A percentile compares a stretch with the other conserved stretches of the same genome.
Evolutionary conservation across 2,888 invertebrate species (phyloP).

Genomic region (Priocnemis perturbator): DNA sequence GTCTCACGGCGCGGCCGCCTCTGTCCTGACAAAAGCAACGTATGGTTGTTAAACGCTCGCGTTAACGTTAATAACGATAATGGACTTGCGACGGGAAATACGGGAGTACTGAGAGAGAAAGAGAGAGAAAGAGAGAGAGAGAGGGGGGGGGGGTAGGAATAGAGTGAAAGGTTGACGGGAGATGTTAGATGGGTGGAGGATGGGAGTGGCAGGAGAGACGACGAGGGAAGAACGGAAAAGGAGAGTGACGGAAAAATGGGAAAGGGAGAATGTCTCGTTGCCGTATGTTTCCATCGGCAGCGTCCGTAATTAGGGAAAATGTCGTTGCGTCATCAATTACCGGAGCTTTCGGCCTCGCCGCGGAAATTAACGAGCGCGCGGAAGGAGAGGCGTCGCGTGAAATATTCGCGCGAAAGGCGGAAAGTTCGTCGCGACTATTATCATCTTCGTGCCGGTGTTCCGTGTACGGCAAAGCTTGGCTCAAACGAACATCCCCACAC

Average conservation of each 20-base stretch:
- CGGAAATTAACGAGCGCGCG: conserved; percentile 48
- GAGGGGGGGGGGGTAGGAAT: not conserved
- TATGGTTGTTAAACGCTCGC: conserved; percentile 53
- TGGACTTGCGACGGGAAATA: conserved; percentile 40
- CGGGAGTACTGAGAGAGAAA: conserved; percentile 4
- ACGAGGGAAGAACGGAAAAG: not conserved
- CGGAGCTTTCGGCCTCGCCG: conserved; percentile 35
- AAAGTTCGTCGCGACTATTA: conserved; percentile 34
- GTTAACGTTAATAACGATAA: conserved; percentile 61
- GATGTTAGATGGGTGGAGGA: not conserved
- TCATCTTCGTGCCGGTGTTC: not conserved
- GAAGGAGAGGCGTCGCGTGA: conserved; percentile 11
- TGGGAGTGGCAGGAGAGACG: not conserved
- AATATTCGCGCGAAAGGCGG: not conserved
- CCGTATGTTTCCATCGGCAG: conserved; percentile 24
- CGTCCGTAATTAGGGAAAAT: conserved; percentile 50
- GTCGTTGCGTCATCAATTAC: conserved; percentile 52
- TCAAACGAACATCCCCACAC: conserved; percentile 6
- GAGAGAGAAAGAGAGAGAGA: not conserved
- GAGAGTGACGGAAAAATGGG: not conserved
- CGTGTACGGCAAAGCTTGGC: not conserved
- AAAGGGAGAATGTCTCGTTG: not conserved
- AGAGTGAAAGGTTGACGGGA: not conserved
- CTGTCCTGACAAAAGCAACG: conserved; percentile 39
- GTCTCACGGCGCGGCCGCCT: conserved; percentile 26